Percentiles rank a stretch among this genome's conserved stretches.
phyloP scores from a whole-genome alignment of 2,113 vertebrate genomes.

The Heteronetta atricapilla region DNA sequence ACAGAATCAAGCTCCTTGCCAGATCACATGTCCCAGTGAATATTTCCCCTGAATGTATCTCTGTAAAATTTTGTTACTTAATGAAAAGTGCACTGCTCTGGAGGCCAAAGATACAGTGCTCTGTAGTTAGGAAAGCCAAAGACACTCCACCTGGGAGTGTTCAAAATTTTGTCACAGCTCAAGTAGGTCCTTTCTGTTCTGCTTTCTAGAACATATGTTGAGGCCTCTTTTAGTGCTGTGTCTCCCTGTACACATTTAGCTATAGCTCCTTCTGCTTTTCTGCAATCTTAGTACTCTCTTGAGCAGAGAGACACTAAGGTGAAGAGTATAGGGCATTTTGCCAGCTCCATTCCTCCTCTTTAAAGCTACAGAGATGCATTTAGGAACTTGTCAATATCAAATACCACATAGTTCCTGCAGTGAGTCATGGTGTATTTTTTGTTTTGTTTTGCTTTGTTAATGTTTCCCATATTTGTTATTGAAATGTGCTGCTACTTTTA shows the following conservation, averaged over 20 bases:
- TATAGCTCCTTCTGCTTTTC: conserved; percentile 41
- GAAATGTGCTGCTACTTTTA: background rate
- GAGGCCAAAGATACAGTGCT: background rate
- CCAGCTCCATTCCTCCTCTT: background rate
- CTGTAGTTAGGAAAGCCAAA: conserved; percentile 4
- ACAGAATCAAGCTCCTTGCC: conserved; percentile 2
- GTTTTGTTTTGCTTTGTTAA: background rate
- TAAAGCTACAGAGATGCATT: background rate
- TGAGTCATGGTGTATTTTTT: background rate
- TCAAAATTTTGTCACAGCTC: conserved; percentile 9
- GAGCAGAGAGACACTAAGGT: conserved; percentile 39
- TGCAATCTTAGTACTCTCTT: conserved; percentile 3
- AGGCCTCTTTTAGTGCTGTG: conserved; percentile 2
- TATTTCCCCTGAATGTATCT: background rate
- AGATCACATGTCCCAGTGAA: background rate
- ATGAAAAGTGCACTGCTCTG: background rate
- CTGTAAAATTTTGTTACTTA: conserved; percentile 20
- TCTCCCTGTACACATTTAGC: conserved; percentile 47
- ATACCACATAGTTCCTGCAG: background rate
- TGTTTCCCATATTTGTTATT: background rate
- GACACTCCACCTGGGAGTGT: background rate
- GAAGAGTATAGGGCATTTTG: background rate
- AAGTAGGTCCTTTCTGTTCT: conserved; percentile 35
- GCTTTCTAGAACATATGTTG: conserved; percentile 33
- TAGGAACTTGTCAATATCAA: background rate